Base-by-base conservation (phyloP, 2,888 invertebrate species). In the Lithophane ornitopus region DNA sequence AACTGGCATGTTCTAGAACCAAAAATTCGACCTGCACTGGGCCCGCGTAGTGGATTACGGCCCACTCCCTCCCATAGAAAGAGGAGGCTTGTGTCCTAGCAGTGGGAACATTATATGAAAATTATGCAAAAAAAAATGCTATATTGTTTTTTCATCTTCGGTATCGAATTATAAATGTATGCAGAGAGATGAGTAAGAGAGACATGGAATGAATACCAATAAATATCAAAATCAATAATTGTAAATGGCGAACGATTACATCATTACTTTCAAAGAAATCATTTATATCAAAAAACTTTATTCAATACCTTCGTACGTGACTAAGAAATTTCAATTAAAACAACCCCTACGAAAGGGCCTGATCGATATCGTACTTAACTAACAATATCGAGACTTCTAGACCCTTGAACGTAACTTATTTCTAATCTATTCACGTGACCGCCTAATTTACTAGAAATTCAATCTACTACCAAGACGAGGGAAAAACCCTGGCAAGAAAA, bases 351-450 rank as follows among this genome's bases (percentile, higher is more conserved):
- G 14, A 26, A 67, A 52, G 34, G 49, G 28, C 49, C 44, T 49
- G 73, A 80, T 81, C 82, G 46, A 85, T 82, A 78, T 62, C 63
- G 63, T 70, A 76, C 81, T 80, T 72, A 78, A 59, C 70, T 28
- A 78, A 84, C 76, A 86, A 74, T 80, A 78, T 59, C 28, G 54
- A 78, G 72, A 80, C 67, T 85, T 81, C 58, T 75, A 71, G 68
- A 77, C 74, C 77, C 74, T 67, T 52, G 70, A 61, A 66, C 73
- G 59, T 65, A 75, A 85, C 75, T 78, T 81, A 80, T 82, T 77
- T 82, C 73, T 85, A 88, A 86, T 88, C 85, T 83, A 88, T 83
- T 85, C 83, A 81, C 76, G 76, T 62, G 76, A 67, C 66, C 62
- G 69, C 70, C 76, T 85, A 87, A 85, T 88, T 78, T 74, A 81